These are phyloP conservation scores for Cephalopterus ornatus DNA, from an alignment of 2,113 vertebrate genomes.

Conservation along the genomic window DNA sequence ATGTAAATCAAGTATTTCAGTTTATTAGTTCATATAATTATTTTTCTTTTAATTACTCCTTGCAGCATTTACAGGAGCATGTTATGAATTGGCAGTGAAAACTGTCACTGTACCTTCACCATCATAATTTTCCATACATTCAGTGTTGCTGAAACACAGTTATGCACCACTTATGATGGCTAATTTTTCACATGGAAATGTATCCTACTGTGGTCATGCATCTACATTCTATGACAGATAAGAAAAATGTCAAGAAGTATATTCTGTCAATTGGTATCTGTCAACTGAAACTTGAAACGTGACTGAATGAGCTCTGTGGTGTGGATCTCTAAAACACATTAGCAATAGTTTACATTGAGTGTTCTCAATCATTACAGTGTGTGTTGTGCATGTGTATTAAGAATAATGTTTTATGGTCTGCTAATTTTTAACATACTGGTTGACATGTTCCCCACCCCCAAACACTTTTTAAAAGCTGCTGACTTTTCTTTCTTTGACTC, in stretches of 20 bases:
- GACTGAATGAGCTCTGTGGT: not conserved
- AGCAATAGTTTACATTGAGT: constrained; percentile 45
- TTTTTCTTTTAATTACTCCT: constrained; percentile 32
- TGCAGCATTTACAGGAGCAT: not conserved
- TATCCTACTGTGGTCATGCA: constrained; percentile 29
- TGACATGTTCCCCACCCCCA: not conserved
- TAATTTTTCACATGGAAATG: constrained; percentile 21
- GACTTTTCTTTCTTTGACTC: not conserved
- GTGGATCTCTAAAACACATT: not conserved
- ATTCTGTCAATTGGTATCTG: constrained; percentile 32
- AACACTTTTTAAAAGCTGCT: not conserved
- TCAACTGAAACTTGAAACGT: constrained; percentile 34
- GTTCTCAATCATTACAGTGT: not conserved
- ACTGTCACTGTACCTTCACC: not conserved
- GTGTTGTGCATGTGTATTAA: constrained; percentile 37
- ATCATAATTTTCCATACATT: constrained; percentile 10
- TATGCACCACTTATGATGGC: not conserved
- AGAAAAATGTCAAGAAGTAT: constrained; percentile 1
- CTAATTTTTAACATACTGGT: constrained; percentile 17
- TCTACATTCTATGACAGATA: not conserved
- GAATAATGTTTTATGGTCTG: constrained; percentile 18
- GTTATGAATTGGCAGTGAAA: not conserved
- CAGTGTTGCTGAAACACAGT: not conserved
- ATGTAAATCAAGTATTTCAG: constrained; percentile 40
- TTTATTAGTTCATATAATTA: constrained; percentile 17